Evolutionary conservation across 2,797 vertebrate species (phyloP).

Genomic region (Spheniscus humboldti): DNA sequence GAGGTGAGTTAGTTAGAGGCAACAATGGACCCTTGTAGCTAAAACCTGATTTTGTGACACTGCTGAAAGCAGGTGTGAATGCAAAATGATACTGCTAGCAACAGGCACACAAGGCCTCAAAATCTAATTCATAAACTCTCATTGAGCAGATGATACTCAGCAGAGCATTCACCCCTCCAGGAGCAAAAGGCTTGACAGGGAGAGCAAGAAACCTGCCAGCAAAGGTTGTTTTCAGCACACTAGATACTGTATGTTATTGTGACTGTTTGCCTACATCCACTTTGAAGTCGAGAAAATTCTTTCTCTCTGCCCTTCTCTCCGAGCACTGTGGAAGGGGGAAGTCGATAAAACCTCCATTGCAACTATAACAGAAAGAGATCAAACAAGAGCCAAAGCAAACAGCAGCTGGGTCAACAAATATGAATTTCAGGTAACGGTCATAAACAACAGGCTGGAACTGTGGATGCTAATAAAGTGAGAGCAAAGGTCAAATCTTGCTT

Average conservation of each 20-base stretch:
- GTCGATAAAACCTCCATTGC: not conserved
- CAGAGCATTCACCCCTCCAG: not conserved
- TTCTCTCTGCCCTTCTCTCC: not conserved
- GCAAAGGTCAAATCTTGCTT: not conserved
- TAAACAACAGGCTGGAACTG: not conserved
- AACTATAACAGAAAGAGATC: not conserved
- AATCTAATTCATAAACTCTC: not conserved
- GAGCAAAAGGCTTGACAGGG: not conserved
- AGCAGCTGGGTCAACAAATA: conserved; percentile 7
- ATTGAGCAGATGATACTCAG: not conserved
- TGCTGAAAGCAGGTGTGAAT: not conserved
- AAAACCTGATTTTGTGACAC: not conserved
- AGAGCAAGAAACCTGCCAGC: not conserved
- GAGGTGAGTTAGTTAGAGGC: not conserved
- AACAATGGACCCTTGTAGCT: not conserved
- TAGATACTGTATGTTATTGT: not conserved
- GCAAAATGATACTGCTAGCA: not conserved
- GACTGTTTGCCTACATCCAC: not conserved
- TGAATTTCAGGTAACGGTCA: not conserved
- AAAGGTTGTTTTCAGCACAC: not conserved
- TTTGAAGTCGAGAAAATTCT: not conserved
- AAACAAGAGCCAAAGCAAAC: conserved; percentile 25
- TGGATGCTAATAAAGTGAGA: not conserved
- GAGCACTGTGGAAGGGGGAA: not conserved
- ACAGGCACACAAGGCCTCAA: not conserved